These are phyloP conservation scores for Melangyna quadrimaculata DNA, from an alignment of 2,888 invertebrate species.

Conservation along the genomic window DNA sequence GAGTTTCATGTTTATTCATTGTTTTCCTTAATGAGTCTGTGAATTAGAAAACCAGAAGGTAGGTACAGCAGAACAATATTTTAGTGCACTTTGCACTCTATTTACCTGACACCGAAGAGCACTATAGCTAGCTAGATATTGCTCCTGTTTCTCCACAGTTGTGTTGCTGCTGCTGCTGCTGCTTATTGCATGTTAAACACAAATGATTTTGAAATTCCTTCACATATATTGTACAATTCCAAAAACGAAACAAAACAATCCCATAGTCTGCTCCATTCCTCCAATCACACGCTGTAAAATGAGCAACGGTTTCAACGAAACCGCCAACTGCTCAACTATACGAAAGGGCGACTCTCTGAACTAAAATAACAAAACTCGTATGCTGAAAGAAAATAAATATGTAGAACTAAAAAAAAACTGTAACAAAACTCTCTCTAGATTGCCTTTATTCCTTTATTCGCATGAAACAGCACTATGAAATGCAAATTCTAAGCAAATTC, in stretches of 20 bases:
- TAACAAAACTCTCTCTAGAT: constrained; percentile 3
- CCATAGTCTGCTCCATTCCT: not conserved
- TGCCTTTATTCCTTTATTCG: constrained; percentile 9
- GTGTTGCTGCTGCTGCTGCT: not conserved
- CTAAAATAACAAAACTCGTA: not conserved
- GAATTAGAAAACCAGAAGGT: constrained; percentile 29
- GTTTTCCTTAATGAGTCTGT: constrained; percentile 43
- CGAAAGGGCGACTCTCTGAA: not conserved
- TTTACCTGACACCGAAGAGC: constrained; percentile 16
- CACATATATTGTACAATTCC: constrained; percentile 5
- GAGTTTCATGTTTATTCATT: constrained; percentile 48
- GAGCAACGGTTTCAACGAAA: constrained; percentile 12
- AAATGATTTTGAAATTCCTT: constrained; percentile 36
- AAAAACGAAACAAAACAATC: constrained; percentile 10
- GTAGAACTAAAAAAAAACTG: not conserved
- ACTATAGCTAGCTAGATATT: not conserved
- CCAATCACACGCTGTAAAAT: constrained; percentile 21
- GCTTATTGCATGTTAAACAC: constrained; percentile 24
- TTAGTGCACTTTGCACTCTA: constrained; percentile 28
- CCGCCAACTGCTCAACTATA: not conserved
- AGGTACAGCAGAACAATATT: not conserved
- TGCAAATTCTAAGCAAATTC: constrained; percentile 50
- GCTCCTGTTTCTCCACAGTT: not conserved
- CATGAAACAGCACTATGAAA: constrained; percentile 2
- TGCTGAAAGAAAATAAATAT: not conserved